Evolutionary conservation across 2,888 invertebrate species (phyloP).

Genomic region (Synanthedon vespiformis): DNA sequence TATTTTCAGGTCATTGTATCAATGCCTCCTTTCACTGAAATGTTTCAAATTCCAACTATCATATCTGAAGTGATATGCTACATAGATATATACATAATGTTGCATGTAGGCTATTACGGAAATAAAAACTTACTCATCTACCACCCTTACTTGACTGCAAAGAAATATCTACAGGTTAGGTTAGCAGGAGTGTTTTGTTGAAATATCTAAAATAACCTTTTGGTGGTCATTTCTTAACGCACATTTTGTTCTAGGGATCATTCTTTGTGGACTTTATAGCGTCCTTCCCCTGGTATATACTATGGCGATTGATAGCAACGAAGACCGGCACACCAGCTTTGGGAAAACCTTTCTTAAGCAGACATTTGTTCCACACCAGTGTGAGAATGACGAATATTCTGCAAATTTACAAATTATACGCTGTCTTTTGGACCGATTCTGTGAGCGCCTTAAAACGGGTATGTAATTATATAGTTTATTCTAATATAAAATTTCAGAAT

Average conservation of each 20-base stretch:
- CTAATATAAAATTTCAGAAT: neutral
- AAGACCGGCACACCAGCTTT: slow-evolving; percentile 8
- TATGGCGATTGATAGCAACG: slow-evolving; percentile 38
- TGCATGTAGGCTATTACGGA: slow-evolving; percentile 65
- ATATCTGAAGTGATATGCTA: slow-evolving; percentile 54
- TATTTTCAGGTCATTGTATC: slow-evolving; percentile 39
- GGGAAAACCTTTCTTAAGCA: slow-evolving; percentile 11
- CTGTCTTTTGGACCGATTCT: slow-evolving; percentile 53
- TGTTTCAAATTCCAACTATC: slow-evolving; percentile 35
- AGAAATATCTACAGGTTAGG: slow-evolving; percentile 51
- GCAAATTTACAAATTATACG: slow-evolving; percentile 57
- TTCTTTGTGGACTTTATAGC: slow-evolving; percentile 55
- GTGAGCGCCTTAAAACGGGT: slow-evolving; percentile 54
- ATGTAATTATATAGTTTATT: slow-evolving; percentile 7
- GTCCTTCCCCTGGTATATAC: slow-evolving; percentile 59
- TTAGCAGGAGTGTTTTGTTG: no score
- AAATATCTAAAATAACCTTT: no score
- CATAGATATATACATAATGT: slow-evolving; percentile 59
- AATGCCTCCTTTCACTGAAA: slow-evolving; percentile 41
- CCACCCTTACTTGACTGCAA: slow-evolving; percentile 66
- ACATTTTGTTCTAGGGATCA: slow-evolving; percentile 31
- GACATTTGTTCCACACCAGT: slow-evolving; percentile 46
- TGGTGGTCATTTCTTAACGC: neutral
- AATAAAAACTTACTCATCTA: slow-evolving; percentile 58
- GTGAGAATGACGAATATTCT: slow-evolving; percentile 47